Base-by-base conservation (phyloP, 2,113 vertebrate genomes). In the Daubentonia madagascariensis region DNA sequence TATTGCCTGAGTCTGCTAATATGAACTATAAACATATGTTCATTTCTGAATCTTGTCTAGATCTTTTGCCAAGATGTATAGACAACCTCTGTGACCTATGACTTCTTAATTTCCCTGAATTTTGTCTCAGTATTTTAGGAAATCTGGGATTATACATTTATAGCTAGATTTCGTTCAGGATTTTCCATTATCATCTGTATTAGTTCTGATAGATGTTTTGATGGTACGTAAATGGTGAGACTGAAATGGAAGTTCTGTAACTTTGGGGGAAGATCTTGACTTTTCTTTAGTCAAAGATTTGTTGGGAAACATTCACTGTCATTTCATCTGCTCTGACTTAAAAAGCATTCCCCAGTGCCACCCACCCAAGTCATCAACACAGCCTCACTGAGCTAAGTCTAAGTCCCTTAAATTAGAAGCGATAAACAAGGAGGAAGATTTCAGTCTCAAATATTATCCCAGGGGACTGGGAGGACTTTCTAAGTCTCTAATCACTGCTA, bases 61-160 rank as follows among this genome's bases (percentile, higher is more conserved):
- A 85, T 43, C 17, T 86, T 95, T 96, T 92, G 48, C 54, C 70
- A 86, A 79, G 87, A 93, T 28, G 35, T 23, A 65, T 11, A 85
- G 22, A 25, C 18, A 91, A 65, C 40, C 25, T 70, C 52, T 96
- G 11, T 97, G 81, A 85, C 37, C 65, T 52, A 20, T 59, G 28
- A 16, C 7, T 32, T 78, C 79, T 85, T 78, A 0, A 70, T 70
- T 67, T 92, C 12, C 32, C 20, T 93, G 32, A 95, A 78, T 12
- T 89, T 88, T 96, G 40, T 35, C 45, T 93, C 30, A 78, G 5
- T 90, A 54, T 70, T 89, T 85, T 89, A 86, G 87, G 22, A 91
- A 95, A 91, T 93, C 37, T 54, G 8, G 28, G 17, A 80, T 70
- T 95, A 18, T 48, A 43, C 22, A 72, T 85, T 87, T 94, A 37